phyloP scores from a whole-genome alignment of 92 coral and sea anemone species.

The Blastomussa wellsi region DNA sequence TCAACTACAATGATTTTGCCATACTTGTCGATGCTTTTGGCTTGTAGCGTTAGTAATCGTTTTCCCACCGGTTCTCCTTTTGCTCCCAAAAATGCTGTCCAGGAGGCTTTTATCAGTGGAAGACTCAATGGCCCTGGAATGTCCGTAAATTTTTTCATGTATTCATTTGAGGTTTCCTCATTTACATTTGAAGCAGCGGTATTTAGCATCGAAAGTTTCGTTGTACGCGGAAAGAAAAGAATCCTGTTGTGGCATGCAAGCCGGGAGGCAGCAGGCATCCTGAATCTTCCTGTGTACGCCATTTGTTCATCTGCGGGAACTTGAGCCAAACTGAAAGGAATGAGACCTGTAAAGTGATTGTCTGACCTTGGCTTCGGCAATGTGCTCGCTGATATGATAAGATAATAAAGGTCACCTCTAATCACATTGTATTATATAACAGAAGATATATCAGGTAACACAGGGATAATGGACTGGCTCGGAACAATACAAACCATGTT shows the following conservation, averaged over 20 bases:
- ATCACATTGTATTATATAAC: too few relatives aligned
- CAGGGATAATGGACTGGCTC: too few relatives aligned
- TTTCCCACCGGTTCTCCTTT: conserved; percentile 49
- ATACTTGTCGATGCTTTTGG: conserved; percentile 26
- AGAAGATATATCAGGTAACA: too few relatives aligned
- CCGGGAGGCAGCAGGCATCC: neutral
- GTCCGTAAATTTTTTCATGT: conserved; percentile 31
- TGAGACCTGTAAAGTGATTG: too few relatives aligned
- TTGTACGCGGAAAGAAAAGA: neutral
- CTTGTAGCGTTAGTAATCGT: conserved; percentile 32
- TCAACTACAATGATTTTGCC: conserved; percentile 39
- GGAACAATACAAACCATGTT: too few relatives aligned
- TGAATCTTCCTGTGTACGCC: neutral
- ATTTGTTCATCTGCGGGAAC: neutral
- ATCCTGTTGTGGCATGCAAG: neutral
- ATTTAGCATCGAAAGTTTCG: neutral
- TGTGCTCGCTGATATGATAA: too few relatives aligned
- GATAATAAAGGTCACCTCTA: too few relatives aligned
- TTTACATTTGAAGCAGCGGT: neutral
- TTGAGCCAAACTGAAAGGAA: neutral
- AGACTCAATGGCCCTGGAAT: conserved; percentile 49
- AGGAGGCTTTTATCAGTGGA: conserved; percentile 19
- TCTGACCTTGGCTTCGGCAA: too few relatives aligned
- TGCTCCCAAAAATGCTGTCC: conserved; percentile 25
- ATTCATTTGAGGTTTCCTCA: neutral